These are phyloP conservation scores for Heliopora coerulea DNA, from an alignment of 92 coral and sea anemone genomes.

Conservation along the genomic window DNA sequence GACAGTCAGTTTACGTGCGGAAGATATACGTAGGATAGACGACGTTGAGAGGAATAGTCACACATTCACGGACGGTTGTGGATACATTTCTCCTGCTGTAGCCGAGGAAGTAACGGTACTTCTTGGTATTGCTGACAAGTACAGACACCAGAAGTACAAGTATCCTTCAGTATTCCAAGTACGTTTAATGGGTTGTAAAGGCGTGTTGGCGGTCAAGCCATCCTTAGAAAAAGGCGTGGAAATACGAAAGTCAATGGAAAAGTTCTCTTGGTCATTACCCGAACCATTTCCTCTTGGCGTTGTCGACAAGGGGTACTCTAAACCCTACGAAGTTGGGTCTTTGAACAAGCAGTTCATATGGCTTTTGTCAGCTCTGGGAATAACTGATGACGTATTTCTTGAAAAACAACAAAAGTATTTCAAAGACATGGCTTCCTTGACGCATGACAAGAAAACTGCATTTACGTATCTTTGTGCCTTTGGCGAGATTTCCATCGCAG, in stretches of 20 bases:
- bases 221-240: slow-evolving; percentile 58
- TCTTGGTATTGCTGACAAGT: slow-evolving; percentile 51
- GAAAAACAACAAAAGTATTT: slow-evolving; percentile 69
- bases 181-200: slow-evolving; percentile 88
- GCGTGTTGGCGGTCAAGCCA: slow-evolving; percentile 62
- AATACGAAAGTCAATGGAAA: slow-evolving; percentile 89
- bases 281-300: slow-evolving; percentile 77
- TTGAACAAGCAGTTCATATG: slow-evolving; percentile 81
- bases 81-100: slow-evolving; percentile 58
- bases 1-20: slow-evolving; percentile 54
- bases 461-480: slow-evolving; percentile 62
- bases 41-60: slow-evolving; percentile 61
- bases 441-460: slow-evolving; percentile 60
- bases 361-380: slow-evolving; percentile 82
- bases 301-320: slow-evolving; percentile 80
- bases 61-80: slow-evolving; percentile 92
- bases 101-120: slow-evolving; percentile 51
- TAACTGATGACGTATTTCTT: slow-evolving; percentile 62
- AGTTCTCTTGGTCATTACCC: slow-evolving; percentile 68
- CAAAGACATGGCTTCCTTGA: slow-evolving; percentile 62
- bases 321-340: slow-evolving; percentile 79
- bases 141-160: slow-evolving; percentile 46
- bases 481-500: slow-evolving; percentile 54
- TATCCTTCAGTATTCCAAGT: slow-evolving; percentile 85
- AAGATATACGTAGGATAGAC: slow-evolving; percentile 53